phyloP scores from a whole-genome alignment of 2,888 invertebrate species.

The Baccha elongata region DNA sequence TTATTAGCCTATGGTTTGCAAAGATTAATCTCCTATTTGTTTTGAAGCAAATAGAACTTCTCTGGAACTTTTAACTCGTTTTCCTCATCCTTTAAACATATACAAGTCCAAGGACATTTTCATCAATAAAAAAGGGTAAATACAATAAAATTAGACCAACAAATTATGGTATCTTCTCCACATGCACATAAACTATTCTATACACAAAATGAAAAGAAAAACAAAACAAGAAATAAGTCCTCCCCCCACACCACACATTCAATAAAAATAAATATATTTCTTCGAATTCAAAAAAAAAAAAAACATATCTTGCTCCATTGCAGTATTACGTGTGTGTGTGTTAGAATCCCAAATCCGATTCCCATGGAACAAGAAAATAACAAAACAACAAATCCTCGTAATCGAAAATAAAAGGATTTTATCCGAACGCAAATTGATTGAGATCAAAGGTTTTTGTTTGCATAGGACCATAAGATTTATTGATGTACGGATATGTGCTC shows the following conservation, averaged over 20 bases:
- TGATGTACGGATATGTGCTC: constrained; percentile 55
- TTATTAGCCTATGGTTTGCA: constrained; percentile 47
- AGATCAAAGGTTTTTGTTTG: constrained; percentile 74
- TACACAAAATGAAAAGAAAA: constrained; percentile 43
- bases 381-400: constrained; percentile 70
- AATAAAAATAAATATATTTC: constrained; percentile 2
- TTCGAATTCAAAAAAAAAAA: too few relatives aligned
- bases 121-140: constrained; percentile 55
- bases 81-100: background rate
- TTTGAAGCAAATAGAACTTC: constrained; percentile 42
- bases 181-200: constrained; percentile 47
- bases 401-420: constrained; percentile 74
- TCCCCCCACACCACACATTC: constrained; percentile 5
- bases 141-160: constrained; percentile 68
- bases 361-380: constrained; percentile 34
- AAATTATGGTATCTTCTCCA: constrained; percentile 59
- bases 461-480: constrained; percentile 74
- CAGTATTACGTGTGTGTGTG: background rate
- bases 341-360: constrained; percentile 36
- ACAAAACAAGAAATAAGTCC: constrained; percentile 16
- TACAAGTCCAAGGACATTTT: constrained; percentile 23
- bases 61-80: background rate
- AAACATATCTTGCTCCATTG: constrained; percentile 6
- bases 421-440: constrained; percentile 74
- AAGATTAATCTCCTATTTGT: constrained; percentile 51